Evolutionary conservation across 2,113 vertebrate species (phyloP).

Genomic region (Alaudala cheleensis): DNA sequence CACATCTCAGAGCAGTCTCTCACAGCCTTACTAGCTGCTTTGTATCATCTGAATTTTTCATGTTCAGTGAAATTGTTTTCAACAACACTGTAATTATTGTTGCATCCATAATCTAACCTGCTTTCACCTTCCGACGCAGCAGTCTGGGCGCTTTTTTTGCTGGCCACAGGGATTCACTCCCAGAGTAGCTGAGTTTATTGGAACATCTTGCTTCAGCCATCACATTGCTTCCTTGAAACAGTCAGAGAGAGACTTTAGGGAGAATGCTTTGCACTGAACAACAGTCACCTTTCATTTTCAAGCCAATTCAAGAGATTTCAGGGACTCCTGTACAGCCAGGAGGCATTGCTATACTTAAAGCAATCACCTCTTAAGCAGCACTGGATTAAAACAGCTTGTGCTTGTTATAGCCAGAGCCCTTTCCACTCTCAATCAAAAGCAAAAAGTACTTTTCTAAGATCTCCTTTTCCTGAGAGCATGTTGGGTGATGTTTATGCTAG

Average conservation of each 20-base stretch:
- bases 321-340: background rate
- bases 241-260: background rate
- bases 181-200: background rate
- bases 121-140: background rate
- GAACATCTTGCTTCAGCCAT: background rate
- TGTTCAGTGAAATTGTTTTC: background rate
- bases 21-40: background rate
- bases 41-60: background rate
- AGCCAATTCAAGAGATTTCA: background rate
- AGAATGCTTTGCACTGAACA: background rate
- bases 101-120: background rate
- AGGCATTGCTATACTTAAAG: background rate
- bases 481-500: background rate
- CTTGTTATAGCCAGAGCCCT: background rate
- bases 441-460: background rate
- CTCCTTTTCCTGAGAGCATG: background rate
- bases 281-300: constrained; percentile 8
- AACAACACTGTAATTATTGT: background rate
- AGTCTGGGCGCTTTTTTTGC: background rate
- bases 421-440: background rate
- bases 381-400: background rate
- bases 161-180: background rate
- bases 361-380: background rate
- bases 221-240: background rate
- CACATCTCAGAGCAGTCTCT: background rate